These are phyloP conservation scores for Clarias fuscus DNA, from an alignment of 2,797 vertebrate species.

Conservation along the genomic window DNA sequence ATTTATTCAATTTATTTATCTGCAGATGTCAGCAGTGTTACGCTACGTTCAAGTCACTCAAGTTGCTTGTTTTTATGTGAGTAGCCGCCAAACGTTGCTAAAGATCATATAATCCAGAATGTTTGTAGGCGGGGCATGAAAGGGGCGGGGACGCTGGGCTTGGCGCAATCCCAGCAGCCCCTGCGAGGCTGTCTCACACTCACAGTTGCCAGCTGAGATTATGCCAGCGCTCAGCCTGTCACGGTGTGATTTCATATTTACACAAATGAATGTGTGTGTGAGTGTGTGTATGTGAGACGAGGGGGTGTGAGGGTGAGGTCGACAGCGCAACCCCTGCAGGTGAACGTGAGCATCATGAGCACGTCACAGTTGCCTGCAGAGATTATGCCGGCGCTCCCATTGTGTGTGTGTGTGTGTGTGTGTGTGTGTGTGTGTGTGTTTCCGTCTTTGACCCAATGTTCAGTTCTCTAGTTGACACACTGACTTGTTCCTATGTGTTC, in stretches of 20 bases:
- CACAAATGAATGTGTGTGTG: not conserved
- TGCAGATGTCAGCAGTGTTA: not conserved
- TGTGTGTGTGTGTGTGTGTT: not conserved
- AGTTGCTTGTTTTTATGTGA: not conserved
- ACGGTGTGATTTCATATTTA: not conserved
- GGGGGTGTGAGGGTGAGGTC: not conserved
- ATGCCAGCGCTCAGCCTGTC: constrained; percentile 79
- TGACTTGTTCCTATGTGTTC: not conserved
- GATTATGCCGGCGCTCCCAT: constrained; percentile 80
- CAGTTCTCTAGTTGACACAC: constrained; percentile 17
- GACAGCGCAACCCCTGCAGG: constrained; percentile 83
- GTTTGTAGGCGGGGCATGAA: constrained; percentile 22
- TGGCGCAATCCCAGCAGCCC: constrained; percentile 85
- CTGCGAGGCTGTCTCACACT: constrained; percentile 80
- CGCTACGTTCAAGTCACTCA: not conserved
- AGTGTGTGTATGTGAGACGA: not conserved
- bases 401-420: not conserved
- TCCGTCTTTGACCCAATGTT: constrained; percentile 18
- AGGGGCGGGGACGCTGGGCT: constrained; percentile 60
- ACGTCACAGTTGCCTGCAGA: constrained; percentile 92
- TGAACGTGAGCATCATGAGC: constrained; percentile 79
- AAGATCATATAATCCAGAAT: not conserved
- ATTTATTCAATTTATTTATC: not conserved
- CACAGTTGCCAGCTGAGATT: constrained; percentile 99
- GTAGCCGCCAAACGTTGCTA: too few relatives aligned